Conservation (phyloP, 2,797 vertebrate species). For the Sebastes matsubarae region DNA sequence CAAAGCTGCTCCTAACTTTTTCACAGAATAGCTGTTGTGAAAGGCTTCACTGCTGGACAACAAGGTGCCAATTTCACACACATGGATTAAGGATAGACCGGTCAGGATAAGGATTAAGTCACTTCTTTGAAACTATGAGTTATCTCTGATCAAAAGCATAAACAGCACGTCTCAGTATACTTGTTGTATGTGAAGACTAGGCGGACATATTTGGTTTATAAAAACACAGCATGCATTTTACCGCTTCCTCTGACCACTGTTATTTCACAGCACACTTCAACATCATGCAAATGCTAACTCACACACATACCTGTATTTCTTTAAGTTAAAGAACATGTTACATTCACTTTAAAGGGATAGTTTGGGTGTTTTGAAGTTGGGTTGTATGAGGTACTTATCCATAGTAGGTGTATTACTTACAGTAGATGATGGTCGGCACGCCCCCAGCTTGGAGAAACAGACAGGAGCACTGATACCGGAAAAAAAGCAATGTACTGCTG, state of each 20-base stretch:
- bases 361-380: too few species aligned
- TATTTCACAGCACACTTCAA: not conserved
- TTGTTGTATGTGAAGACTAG: not conserved
- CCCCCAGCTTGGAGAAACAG: too few species aligned
- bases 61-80: slow-evolving; percentile 7
- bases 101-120: not conserved
- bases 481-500: too few species aligned
- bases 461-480: too few species aligned
- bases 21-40: not conserved
- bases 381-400: too few species aligned
- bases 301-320: not conserved
- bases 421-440: too few species aligned
- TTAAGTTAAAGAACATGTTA: not conserved
- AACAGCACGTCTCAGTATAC: not conserved
- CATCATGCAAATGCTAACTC: not conserved
- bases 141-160: not conserved
- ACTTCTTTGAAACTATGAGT: not conserved
- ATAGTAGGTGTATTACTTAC: too few species aligned
- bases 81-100: not conserved
- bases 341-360: too few species aligned
- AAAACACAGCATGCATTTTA: not conserved
- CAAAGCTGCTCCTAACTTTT: not conserved
- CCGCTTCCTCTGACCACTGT: not conserved
- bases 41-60: not conserved
- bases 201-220: not conserved